Base-by-base conservation (phyloP, 2,888 invertebrate genomes). In the Cephus sareptanus region DNA sequence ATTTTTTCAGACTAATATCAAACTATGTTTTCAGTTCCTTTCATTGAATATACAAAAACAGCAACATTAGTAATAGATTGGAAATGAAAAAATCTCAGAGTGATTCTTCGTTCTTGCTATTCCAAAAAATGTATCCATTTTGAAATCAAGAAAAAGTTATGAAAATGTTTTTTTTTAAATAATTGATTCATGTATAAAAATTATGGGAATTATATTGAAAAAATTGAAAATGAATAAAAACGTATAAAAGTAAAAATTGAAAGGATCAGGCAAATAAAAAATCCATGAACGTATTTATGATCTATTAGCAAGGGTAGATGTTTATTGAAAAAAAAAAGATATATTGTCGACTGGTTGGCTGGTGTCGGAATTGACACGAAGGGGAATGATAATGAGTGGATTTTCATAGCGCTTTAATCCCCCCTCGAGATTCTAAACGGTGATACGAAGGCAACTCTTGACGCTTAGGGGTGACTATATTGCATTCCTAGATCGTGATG, bases 401-500 rank as follows among this genome's bases (percentile, higher is more conserved):
- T 90, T 89, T 90, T 89, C 90, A 90, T 91, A 89, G 91, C 90
- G 89, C 88, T 91, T 90, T 91, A 90, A 91, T 91, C 91, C 90
- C 87, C 86, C 83, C 85, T 84, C 80, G 73, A 79, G 81, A 84
- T 89, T 88, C 86, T 87, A 87, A 88, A 87, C 85, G 89, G 84
- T 83, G 87, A 90, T 88, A 85, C 86, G 87, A 87, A 89, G 88
- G 89, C 89, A 90, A 90, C 90, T 89, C 89, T 90, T 91, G 90
- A 91, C 91, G 88, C 90, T 89, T 88, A 56, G 87, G 91, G 91
- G 91, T 90, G 91, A 91, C 90, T 90, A 91, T 91, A 91, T 91
- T 91, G 88, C 91, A 91, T 91, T 91, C 91, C 91, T 89, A 86
- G 90, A 91, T 91, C 89, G 87, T 91, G 91, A 90, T 89, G 90